phyloP scores from a whole-genome alignment of 2,888 invertebrate species.

The Frankliniella intonsa region DNA sequence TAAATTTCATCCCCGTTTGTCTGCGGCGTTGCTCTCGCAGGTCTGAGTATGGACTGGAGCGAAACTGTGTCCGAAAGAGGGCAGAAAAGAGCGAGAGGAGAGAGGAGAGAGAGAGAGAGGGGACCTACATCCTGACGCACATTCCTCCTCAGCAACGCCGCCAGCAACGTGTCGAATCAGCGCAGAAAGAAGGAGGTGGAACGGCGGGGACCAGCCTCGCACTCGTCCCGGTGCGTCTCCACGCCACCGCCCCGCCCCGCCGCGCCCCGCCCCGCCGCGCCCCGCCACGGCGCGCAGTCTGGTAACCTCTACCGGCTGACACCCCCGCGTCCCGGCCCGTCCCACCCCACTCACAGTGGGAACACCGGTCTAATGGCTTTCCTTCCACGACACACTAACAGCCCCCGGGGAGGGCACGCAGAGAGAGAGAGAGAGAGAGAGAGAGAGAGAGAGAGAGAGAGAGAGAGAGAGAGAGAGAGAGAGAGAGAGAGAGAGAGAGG shows the following conservation, averaged over 20 bases:
- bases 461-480: not conserved
- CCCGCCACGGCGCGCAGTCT: not conserved
- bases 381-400: slow-evolving; percentile 24
- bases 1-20: too few species aligned
- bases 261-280: not conserved
- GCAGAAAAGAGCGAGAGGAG: too few species aligned
- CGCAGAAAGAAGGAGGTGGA: too few species aligned
- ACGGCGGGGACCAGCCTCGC: too few species aligned
- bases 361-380: slow-evolving; percentile 19
- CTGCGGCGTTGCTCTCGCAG: too few species aligned
- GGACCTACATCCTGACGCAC: too few species aligned
- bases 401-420: not conserved
- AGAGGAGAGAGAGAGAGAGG: too few species aligned
- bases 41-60: too few species aligned
- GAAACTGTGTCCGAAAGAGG: too few species aligned
- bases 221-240: not conserved
- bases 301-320: not conserved
- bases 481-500: not conserved
- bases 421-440: not conserved
- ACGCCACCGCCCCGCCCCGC: not conserved
- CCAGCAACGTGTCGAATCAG: too few species aligned
- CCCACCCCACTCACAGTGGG: not conserved
- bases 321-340: too few species aligned
- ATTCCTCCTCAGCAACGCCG: too few species aligned
- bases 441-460: not conserved